These are phyloP conservation scores for Cnemophilus loriae DNA, from an alignment of 2,113 vertebrate species.

Conservation along the genomic window DNA sequence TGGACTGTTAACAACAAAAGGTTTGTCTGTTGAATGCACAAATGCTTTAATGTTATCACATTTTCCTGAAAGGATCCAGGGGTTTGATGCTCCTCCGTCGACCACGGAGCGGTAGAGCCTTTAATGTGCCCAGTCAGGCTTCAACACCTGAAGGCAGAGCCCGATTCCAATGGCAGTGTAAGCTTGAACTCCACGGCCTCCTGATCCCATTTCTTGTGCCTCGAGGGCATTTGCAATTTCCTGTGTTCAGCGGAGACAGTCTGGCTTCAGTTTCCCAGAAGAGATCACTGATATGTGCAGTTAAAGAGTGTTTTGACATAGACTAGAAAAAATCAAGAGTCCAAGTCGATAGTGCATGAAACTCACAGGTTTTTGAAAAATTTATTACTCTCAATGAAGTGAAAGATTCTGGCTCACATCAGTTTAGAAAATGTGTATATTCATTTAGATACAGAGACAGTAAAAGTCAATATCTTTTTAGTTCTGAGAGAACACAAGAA, in stretches of 20 bases:
- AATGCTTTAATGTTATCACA: neutral
- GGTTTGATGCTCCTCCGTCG: neutral
- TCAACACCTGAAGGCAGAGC: neutral
- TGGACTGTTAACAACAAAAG: neutral
- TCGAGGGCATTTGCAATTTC: slow-evolving; percentile 11
- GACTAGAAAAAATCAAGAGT: neutral
- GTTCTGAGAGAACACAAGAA: neutral
- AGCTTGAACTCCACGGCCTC: neutral
- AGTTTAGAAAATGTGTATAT: neutral
- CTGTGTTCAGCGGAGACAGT: neutral
- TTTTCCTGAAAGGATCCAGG: neutral
- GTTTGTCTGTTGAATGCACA: neutral
- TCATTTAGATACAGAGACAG: neutral
- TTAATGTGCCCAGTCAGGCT: neutral
- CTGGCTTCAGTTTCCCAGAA: slow-evolving; percentile 6
- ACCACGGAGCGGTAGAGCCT: neutral
- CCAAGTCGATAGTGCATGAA: neutral
- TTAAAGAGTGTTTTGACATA: neutral
- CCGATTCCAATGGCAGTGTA: neutral
- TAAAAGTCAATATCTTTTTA: neutral
- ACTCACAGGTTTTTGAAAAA: neutral
- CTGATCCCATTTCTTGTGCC: neutral
- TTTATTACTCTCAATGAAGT: neutral
- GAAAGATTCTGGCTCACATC: neutral
- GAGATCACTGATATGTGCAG: neutral